phyloP scores from a whole-genome alignment of 2,797 vertebrate genomes.

The Iguana delicatissima region DNA sequence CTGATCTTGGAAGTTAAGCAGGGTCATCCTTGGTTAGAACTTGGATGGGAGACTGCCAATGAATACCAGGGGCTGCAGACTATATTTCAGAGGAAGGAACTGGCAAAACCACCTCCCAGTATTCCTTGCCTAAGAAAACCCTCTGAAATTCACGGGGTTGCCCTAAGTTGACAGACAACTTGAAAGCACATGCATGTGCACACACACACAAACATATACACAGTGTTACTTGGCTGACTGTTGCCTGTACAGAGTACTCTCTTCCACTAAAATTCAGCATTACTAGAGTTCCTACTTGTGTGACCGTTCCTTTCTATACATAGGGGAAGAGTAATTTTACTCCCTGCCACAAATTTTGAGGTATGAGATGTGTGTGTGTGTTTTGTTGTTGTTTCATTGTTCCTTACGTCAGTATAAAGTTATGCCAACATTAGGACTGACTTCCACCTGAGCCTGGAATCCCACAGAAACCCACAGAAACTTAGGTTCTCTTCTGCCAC shows the following conservation, averaged over 20 bases:
- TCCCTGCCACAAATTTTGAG: neutral
- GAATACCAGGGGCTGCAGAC: no score
- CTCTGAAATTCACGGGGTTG: no score
- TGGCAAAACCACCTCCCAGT: no score
- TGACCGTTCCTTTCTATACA: neutral
- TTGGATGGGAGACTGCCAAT: no score
- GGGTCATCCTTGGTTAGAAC: no score
- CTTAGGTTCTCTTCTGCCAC: neutral
- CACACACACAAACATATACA: no score
- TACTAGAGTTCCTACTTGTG: neutral
- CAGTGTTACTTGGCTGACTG: neutral
- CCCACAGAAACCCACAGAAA: neutral
- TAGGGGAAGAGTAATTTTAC: neutral
- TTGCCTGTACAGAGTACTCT: neutral
- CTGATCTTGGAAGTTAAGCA: no score
- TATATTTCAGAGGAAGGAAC: no score
- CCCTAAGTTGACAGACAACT: no score
- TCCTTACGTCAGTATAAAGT: neutral
- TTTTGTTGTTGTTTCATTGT: neutral
- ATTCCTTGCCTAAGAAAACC: no score
- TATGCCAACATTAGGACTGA: neutral
- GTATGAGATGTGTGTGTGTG: neutral
- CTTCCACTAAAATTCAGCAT: neutral
- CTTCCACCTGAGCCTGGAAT: neutral
- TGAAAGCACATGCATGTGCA: no score